Evolutionary conservation across 2,797 vertebrate species (phyloP), one percentile per base, ranked within the genome.

Genomic region (Tamandua tetradactyla): DNA sequence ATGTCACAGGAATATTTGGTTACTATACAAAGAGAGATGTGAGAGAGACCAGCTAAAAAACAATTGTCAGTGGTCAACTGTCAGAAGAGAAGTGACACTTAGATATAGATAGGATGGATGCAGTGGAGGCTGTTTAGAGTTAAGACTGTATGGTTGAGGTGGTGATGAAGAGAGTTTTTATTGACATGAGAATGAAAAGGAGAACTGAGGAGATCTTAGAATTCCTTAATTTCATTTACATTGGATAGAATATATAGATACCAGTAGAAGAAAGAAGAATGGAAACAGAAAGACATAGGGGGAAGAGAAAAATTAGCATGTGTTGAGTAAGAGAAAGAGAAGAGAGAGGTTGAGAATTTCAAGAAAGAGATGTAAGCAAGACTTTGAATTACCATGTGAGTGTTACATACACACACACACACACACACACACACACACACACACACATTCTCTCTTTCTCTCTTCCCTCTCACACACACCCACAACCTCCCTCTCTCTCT

Each of bases 201-300:
- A 76, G 4, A 79, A 90, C 15, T 15, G 25, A 89, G 78, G 82
- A 85, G 32, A 83, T 52, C 6, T 79, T 64, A 64, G 3, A 79
- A 22, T 30, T 85, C 1, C 66, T 87, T 61, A 52, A 17, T 64
- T 96, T 66, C 87, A 64, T 52, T 83, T 30, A 35, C 14, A 15
- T 6, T 88, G 2, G 7, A 27, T 87, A 81, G 2, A 55, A 37
- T 13, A 64, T 84, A 90, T 17, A 76, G 22, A 2, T 79, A 35
- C 30, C 40, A 7, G 1, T 40, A 69, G 47, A 80, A 47, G 22
- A 64, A 75, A 71, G 15, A 94, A 69, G 15, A 94, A 69, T 17
- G 22, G 40, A 88, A 89, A 64, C 35, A 23, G 68, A 62, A 81
- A 62, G 27, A 71, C 18, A 0, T 30, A 3, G 1, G 88, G 23